Evolutionary conservation across 2,888 invertebrate species (phyloP), one percentile per base, ranked within the genome.

Genomic region (Gymnocheta viridis): DNA sequence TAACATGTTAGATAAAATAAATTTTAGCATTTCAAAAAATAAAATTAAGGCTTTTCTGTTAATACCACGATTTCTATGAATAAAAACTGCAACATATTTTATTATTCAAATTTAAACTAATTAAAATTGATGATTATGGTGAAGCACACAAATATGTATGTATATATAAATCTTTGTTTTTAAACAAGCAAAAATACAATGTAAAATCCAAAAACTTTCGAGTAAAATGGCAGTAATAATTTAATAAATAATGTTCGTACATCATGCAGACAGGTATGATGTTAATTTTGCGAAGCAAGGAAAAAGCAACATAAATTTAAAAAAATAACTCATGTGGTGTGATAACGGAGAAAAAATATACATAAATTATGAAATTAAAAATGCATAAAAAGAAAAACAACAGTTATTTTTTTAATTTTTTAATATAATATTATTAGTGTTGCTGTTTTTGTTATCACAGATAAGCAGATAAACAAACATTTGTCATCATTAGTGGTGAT

Each of bases 111-210:
- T 67, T 81, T 60, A 32, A 74, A 81, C 67, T 81, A 74, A 81
- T 81, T 81, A 74, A 81, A 67, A 81, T 81, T 81, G 80, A 81
- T 81, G 73, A 81, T 67, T 58, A 60, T 74, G 49, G 32, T 32
- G 58, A 60, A 67, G n/a, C n/a, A n/a, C n/a, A n/a, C n/a, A n/a
- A n/a, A n/a, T n/a, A n/a, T n/a, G n/a, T n/a, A n/a, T n/a, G n/a
- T n/a, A n/a, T 29, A 19, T 9, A 79, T 70, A 64, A 70, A 72
- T 79, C 69, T 64, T 56, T 35, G 47, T 69, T 60, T 14, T 6
- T 27, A 38, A 74, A 32, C 49, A 60, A 19, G 51, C 7, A 47
- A 19, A 62, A 19, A 2, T 4, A 5, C 6, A 10, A 49, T 44
- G 17, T 44, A 44, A 41, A 41, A 41, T 4, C 6, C n/a, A 44